Evolutionary conservation across 2,888 invertebrate genomes (phyloP), one percentile per base, ranked within the genome.

Genomic region (Pemphredon lugubris): DNA sequence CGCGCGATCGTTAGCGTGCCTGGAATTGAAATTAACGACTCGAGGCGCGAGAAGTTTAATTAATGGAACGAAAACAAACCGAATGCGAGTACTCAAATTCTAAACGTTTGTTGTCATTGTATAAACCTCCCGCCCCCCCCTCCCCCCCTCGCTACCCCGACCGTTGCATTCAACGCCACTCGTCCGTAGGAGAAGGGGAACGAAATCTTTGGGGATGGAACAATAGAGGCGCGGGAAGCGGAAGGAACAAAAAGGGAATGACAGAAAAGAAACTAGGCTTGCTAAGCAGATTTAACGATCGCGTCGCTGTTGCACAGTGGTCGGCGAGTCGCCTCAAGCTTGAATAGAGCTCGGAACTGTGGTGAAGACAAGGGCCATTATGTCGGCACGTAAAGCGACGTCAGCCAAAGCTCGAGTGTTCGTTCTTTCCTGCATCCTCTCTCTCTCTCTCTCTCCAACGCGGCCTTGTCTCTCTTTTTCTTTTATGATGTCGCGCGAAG

Each of bases 381-480:
- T 86, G 76, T 66, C 64, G 79, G 84, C 87, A 88, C 87, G 88
- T 88, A 88, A 81, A 83, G 88, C 86, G 80, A 81, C 83, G 87
- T 88, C 88, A 87, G 88, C 86, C 80, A 55, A 72, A 83, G 73
- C 80, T 87, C 80, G 77, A 87, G 87, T 83, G 79, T 83, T 76
- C 81, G 63, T 83, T 78, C 79, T 81, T 74, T 69, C 77, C 66
- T 70, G 51, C 63, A 59, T 67, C 69, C 58, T 26, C 26, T 21
- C 42, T 64, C 65, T 53, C 60, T 59, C 20, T 61, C 45, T 18
- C 45, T 64, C 65, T 53, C 57, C 53, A 14, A 61, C 45, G n/a
- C n/a, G n/a, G n/a, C n/a, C n/a, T n/a, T n/a, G n/a, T 39, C 26
- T 42, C 23, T n/a, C 3, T 40, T 37, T 32, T 40, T 50, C 61